Evolutionary conservation across 2,797 vertebrate species (phyloP).

Genomic region (Molossus alvarezi): DNA sequence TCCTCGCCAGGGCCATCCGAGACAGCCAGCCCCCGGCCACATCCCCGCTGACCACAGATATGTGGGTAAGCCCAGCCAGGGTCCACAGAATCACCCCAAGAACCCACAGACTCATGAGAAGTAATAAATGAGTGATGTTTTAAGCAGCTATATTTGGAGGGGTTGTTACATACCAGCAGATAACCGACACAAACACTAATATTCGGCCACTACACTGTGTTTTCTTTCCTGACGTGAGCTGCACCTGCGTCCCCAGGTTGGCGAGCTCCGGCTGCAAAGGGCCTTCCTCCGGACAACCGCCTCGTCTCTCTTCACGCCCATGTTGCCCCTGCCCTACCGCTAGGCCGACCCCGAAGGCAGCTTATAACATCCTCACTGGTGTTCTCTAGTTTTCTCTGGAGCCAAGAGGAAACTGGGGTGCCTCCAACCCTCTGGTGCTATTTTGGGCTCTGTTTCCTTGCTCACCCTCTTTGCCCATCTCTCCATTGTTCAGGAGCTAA

Average conservation of each 20-base stretch:
- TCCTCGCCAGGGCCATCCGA: neutral
- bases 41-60: neutral
- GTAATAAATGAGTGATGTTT: neutral
- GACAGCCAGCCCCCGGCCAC: neutral
- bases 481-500: conserved; percentile 70
- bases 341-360: neutral
- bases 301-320: neutral
- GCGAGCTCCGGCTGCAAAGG: neutral
- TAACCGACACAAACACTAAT: neutral
- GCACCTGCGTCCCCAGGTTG: neutral
- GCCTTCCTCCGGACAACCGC: neutral
- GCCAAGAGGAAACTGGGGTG: conserved; percentile 46
- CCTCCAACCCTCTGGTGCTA: neutral
- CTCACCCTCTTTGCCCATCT: conserved; percentile 47
- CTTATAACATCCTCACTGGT: neutral
- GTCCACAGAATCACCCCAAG: conserved; percentile 34
- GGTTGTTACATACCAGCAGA: neutral
- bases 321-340: neutral
- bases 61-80: neutral
- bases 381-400: neutral
- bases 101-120: neutral
- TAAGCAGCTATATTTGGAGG: neutral
- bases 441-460: conserved; percentile 71
- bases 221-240: neutral
- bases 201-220: neutral